A percentile compares a stretch with the other conserved stretches of the same genome.
phyloP scores from a whole-genome alignment of 2,797 vertebrate genomes.

The Spheniscus humboldti region DNA sequence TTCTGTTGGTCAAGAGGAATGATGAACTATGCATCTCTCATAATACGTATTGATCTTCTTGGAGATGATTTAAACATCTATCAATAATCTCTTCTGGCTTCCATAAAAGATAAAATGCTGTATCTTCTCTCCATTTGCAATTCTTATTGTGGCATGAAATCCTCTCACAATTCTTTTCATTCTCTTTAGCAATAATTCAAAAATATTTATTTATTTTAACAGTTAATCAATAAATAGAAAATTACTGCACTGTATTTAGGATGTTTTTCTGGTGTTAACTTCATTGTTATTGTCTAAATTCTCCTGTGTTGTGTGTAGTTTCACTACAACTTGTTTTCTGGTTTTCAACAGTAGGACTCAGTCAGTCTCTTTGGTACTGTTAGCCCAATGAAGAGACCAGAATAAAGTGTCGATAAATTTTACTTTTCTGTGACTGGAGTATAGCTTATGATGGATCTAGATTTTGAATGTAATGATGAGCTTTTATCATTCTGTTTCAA shows the following conservation, averaged over 20 bases:
- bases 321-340: neutral
- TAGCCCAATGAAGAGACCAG: neutral
- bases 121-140: conserved; percentile 18
- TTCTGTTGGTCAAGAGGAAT: conserved; percentile 37
- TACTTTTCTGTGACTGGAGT: neutral
- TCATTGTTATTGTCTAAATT: neutral
- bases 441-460: neutral
- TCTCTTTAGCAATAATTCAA: conserved; percentile 3
- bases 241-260: neutral
- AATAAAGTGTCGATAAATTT: conserved; percentile 9
- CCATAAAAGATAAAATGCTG: neutral
- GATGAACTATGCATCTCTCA: conserved; percentile 17
- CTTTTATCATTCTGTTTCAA: neutral
- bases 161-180: neutral
- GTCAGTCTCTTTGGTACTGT: neutral
- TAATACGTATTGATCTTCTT: conserved; percentile 51
- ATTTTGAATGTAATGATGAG: neutral
- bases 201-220: conserved; percentile 2
- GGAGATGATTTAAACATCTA: conserved; percentile 37
- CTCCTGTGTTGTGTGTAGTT: neutral
- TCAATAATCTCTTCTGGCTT: neutral
- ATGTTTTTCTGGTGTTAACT: neutral
- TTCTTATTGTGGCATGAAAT: conserved; percentile 29
- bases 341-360: neutral
- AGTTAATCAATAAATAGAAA: conserved; percentile 48